These are phyloP conservation scores for Oncorhynchus gorbuscha DNA, from an alignment of 2,113 vertebrate species.

Conservation along the genomic window DNA sequence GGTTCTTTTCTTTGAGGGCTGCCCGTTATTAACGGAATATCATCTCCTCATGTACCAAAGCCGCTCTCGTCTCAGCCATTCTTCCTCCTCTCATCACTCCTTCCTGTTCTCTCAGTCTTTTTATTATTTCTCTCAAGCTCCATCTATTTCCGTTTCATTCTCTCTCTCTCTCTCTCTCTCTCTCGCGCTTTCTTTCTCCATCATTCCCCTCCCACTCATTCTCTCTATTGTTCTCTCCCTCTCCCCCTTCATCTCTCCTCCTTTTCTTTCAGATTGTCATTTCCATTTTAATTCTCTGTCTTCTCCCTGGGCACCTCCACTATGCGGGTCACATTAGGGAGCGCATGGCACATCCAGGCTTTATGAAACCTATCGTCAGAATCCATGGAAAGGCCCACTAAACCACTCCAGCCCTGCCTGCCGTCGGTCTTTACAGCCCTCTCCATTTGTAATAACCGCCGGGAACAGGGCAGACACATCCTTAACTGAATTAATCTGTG, in stretches of 20 bases:
- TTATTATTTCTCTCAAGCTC: not conserved
- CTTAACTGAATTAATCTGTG: slow-evolving; percentile 50
- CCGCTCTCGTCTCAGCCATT: not conserved
- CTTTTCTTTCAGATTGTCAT: slow-evolving; percentile 62
- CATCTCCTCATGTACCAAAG: not conserved
- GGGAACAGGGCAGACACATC: slow-evolving; percentile 28
- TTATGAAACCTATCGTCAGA: slow-evolving; percentile 44
- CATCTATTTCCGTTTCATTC: not conserved
- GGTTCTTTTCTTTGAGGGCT: not conserved
- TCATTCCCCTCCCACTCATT: not conserved
- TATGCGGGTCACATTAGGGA: slow-evolving; percentile 83
- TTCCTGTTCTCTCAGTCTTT: not conserved
- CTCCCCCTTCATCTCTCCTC: not conserved
- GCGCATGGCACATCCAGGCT: slow-evolving; percentile 39
- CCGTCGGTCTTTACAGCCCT: slow-evolving; percentile 59
- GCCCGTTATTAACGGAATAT: slow-evolving; percentile 29
- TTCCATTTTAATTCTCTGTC: slow-evolving; percentile 72
- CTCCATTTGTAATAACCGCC: slow-evolving; percentile 61
- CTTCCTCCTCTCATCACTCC: not conserved
- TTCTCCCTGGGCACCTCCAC: slow-evolving; percentile 66
- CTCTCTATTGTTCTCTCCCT: not conserved
- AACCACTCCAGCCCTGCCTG: slow-evolving; percentile 51
- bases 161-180: not conserved
- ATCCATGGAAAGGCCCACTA: slow-evolving; percentile 65
- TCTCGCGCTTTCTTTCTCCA: not conserved